phyloP scores from a whole-genome alignment of 2,888 invertebrate genomes.

The Rhingia rostrata region DNA sequence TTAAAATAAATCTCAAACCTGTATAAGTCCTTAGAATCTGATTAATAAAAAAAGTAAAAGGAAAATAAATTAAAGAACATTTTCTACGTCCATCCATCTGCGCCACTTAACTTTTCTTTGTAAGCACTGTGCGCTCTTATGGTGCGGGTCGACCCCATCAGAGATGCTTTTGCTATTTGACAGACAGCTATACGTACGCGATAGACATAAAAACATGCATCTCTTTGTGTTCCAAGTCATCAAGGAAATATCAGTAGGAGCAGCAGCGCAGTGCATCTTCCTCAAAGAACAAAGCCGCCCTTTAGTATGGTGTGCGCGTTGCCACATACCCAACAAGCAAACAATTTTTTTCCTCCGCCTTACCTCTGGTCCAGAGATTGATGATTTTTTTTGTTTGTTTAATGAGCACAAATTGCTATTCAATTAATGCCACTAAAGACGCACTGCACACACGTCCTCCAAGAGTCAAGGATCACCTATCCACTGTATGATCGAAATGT shows the following conservation, averaged over 20 bases:
- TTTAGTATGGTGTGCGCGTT: slow-evolving; percentile 66
- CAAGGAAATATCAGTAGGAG: slow-evolving; percentile 46
- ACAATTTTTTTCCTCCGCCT: slow-evolving; percentile 44
- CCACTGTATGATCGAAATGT: slow-evolving; percentile 11
- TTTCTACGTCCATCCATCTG: slow-evolving; percentile 35
- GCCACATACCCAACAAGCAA: slow-evolving; percentile 27
- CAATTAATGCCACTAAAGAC: slow-evolving; percentile 72
- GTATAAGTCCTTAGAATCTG: slow-evolving; percentile 13
- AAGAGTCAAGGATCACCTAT: slow-evolving; percentile 46
- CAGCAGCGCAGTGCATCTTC: slow-evolving; percentile 9
- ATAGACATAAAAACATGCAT: slow-evolving; percentile 68
- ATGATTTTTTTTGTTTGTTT: slow-evolving; percentile 45
- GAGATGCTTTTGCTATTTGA: slow-evolving; percentile 62
- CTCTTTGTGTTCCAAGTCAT: slow-evolving; percentile 57
- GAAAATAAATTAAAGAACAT: slow-evolving; percentile 62
- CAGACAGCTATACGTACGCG: slow-evolving; percentile 60
- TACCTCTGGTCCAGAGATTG: slow-evolving; percentile 15
- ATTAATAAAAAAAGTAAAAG: background rate
- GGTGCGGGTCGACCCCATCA: slow-evolving; percentile 60
- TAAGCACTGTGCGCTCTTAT: slow-evolving; percentile 8
- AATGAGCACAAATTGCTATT: slow-evolving; percentile 74
- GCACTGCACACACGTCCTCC: slow-evolving; percentile 57
- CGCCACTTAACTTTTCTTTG: slow-evolving; percentile 66
- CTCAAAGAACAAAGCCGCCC: slow-evolving; percentile 71
- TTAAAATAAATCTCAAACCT: slow-evolving; percentile 35